Evolutionary conservation across 2,797 vertebrate species (phyloP), one percentile per base, ranked within the genome.

Genomic region (Etheostoma nigrum): DNA sequence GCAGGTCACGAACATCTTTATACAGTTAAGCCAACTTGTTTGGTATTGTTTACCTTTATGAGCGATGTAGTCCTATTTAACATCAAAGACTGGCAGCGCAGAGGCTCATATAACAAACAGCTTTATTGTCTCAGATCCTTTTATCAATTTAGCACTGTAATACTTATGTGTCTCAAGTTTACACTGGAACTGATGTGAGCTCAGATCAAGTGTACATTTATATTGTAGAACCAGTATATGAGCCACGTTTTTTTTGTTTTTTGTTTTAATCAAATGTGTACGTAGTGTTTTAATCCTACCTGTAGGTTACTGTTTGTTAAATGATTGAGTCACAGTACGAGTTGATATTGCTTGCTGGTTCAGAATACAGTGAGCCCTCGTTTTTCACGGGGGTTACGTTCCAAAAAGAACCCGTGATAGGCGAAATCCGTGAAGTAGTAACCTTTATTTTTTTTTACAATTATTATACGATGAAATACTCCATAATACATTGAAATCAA

Each of bases 61-160:
- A 75, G 71, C 18, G 4, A n/a, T 54, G 30, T 58, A 64, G 69
- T 65, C 78, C 67, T 42, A 67, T 74, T 85, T 64, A 67, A 72
- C 75, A 91, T 88, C 79, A 87, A 84, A 87, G 77, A 72, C 30
- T 30, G 16, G 21, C 40, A 51, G 72, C 2, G 3, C 65, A 69
- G 52, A 59, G 72, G 82, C 75, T 90, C 80, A 36, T 42, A 82
- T 87, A 73, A 82, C 86, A 88, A 82, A 84, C 83, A 72, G 73
- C 59, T 86, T 88, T 74, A 64, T 60, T 55, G 69, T 81, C 80
- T 79, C 48, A 19, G 62, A 74, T 82, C 72, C 54, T 78, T 91
- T 87, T 51, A 74, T 88, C 25, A 61, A 10, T 72, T 73, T 61
- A 62, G 59, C 70, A 27, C 48, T 54, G 63, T 74, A 67, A 79